Evolutionary conservation across 1,140 invertebrate species (phyloP), one percentile per base, ranked within the genome.

Genomic region (Achroia grisella): DNA sequence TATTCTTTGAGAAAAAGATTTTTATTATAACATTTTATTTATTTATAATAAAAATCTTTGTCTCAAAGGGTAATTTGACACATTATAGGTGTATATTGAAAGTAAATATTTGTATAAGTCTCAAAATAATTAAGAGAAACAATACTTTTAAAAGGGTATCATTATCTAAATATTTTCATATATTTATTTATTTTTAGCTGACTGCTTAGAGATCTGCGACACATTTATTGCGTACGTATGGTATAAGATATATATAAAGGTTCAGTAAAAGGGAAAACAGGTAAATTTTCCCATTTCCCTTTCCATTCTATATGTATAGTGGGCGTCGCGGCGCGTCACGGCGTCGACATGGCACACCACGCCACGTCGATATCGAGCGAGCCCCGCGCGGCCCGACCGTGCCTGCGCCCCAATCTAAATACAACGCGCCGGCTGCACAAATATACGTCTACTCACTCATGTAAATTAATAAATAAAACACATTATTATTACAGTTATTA

Each of bases 381-480:
- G 46, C 23, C 41, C 48, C 51, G 52, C 57, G 35, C 44, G 13
- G 14, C 52, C 17, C 54, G 32, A 47, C 39, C 39, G 35, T 23
- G 2, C 17, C 17, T 23, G 17, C 17, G 2, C 17, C 39, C 46
- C 37, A 48, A 53, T 59, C 59, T 54, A 62, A 66, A 60, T 57
- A 63, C 36, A 53, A 59, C 53, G 55, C 44, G 35, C 51, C 49
- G 40, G 39, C 39, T 59, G 58, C 51, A 56, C 59, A 59, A 66
- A 63, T 70, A 61, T 70, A 63, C 58, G 61, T 62, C 44, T 50
- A 51, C 52, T 45, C 12, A 37, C n/a, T 55, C 17, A 33, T 23
- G n/a, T 28, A 11, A 10, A 44, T 44, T 62, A 41, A 57, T 50
- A 51, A 44, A 51, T 48, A 36, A 35, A 31, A 41, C 42, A 36